Percentiles rank a stretch among this genome's conserved stretches.
phyloP scores from a whole-genome alignment of 2,797 vertebrate species.

The Alcedo quadribrachys region DNA sequence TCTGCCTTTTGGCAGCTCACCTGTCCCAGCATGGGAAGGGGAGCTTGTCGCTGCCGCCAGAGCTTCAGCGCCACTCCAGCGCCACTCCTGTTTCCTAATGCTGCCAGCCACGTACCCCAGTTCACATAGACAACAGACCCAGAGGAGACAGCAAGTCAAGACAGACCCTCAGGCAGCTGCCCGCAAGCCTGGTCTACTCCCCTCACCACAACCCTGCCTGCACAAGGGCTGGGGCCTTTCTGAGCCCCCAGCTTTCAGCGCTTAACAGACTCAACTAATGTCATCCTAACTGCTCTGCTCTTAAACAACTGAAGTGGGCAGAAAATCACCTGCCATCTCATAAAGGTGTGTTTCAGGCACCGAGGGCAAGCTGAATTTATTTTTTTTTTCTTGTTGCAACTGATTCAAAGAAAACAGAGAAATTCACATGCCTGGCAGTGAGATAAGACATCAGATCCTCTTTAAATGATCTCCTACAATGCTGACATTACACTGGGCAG shows the following conservation, averaged over 20 bases:
- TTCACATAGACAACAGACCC: neutral
- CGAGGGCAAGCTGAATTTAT: neutral
- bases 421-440: neutral
- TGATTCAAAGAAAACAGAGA: neutral
- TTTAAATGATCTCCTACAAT: neutral
- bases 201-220: neutral
- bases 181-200: neutral
- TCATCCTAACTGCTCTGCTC: neutral
- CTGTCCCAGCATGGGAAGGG: neutral
- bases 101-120: neutral
- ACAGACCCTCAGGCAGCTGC: neutral
- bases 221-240: neutral
- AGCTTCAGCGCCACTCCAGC: neutral
- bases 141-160: neutral
- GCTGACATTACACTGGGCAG: neutral
- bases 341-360: neutral
- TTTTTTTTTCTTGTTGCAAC: neutral
- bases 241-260: neutral
- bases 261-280: neutral
- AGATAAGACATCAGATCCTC: neutral
- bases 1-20: neutral
- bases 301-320: neutral
- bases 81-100: rapidly evolving
- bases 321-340: neutral
- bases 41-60: neutral